A percentile compares a stretch with the other conserved stretches of the same genome.
phyloP scores from a whole-genome alignment of 2,888 invertebrate species.

The Andrena minutula region DNA sequence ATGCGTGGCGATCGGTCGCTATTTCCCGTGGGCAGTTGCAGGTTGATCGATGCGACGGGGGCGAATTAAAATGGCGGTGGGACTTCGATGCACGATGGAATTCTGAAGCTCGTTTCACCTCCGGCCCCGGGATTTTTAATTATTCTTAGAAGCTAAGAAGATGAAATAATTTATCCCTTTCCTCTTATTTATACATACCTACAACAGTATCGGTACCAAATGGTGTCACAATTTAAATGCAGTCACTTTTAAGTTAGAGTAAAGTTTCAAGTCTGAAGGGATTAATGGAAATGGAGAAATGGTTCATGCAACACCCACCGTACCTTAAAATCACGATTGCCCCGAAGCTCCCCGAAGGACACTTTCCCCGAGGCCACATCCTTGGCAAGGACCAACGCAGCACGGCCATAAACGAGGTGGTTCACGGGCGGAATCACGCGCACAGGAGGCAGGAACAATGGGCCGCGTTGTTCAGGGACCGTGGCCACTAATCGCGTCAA shows the following conservation, averaged over 20 bases:
- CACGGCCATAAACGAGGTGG: conserved; percentile 38
- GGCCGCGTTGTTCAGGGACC: conserved; percentile 66
- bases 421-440: conserved; percentile 73
- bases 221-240: no score
- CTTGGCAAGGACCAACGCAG: conserved; percentile 50
- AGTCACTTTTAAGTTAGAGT: no score
- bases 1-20: conserved; percentile 1
- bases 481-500: conserved; percentile 77
- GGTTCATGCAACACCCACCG: neutral
- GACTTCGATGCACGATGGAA: neutral
- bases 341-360: no score
- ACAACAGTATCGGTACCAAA: no score
- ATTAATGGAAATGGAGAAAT: no score
- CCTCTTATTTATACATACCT: no score
- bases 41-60: neutral
- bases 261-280: no score
- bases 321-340: conserved; percentile 1
- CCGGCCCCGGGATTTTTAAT: neutral
- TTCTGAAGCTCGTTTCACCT: neutral
- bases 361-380: conserved; percentile 4
- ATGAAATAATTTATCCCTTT: no score
- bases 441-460: conserved; percentile 68
- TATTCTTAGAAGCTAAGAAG: no score
- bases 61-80: neutral
- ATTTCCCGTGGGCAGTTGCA: conserved; percentile 1